Base-by-base conservation (phyloP, 2,797 vertebrate species). In the Galagoides demidoff region DNA sequence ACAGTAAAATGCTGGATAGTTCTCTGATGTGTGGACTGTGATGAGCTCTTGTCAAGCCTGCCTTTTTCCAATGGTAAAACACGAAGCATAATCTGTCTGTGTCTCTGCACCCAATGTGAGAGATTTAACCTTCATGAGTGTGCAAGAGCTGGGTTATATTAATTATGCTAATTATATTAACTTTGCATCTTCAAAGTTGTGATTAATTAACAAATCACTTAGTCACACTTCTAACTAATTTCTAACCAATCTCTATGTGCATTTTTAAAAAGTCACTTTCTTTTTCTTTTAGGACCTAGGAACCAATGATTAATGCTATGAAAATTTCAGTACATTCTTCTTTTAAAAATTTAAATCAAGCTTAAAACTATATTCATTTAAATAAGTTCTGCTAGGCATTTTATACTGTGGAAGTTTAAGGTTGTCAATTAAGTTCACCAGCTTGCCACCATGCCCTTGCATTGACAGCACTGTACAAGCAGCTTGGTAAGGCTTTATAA, bases 121-220 rank as follows among this genome's bases (percentile, higher is more conserved):
- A 4, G 34, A 66, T 19, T 12, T 27, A 52, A 79, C 31, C 68
- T 34, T 63, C 17, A 14, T 12, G n/a, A 77, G 9, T 68, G 61
- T 82, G 17, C 4, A 52, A 78, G 14, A 66, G 45, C 20, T 84
- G n/a, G 34, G 78, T 89, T 55, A 77, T 34, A 70, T 49, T 66
- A 63, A 73, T 90, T 29, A 34, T 6, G 23, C 16, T 82, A 64
- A 57, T 78, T 85, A 84, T 27, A 64, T 49, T 73, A 71, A 93
- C 70, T 37, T 89, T 79, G 22, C 37, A 66, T 68, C 61, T 93
- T 71, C 55, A 23, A 57, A 39, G 71, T 55, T 83, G 45, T 37
- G 92, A 82, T 86, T 95, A 81, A 95, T 92, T 92, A 84, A 71
- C 59, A 91, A 86, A 78, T 20, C 29, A 71, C 25, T 78, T 63